Base-by-base conservation (phyloP, 1,140 invertebrate species). In the Stratiolaelaps scimitus region DNA sequence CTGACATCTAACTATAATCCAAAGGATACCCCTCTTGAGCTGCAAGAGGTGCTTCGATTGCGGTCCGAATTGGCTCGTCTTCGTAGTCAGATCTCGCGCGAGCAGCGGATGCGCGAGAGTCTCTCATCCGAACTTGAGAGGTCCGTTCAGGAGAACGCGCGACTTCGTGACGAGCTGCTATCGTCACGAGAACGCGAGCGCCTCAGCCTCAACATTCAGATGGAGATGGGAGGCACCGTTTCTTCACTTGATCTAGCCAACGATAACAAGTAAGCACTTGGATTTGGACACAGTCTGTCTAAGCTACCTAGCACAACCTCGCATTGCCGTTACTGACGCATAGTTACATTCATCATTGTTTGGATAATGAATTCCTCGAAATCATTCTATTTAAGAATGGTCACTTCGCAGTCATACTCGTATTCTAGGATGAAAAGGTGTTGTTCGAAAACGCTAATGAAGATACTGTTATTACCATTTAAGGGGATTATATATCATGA, bases 41-140 rank as follows among this genome's bases (percentile, higher is more conserved):
- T 60, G 53, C 53, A 60, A 60, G 53, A 60, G 53, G 53, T 60
- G 26, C 53, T 60, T 60, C 53, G 53, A 60, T 60, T 60, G 53
- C 53, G 53, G 53, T 60, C 53, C 26, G 53, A 60, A 29, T 29
- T 60, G 53, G 53, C 23, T 19, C 53, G 53, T 60, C 53, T 60
- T 60, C 53, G 53, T 34, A 60, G 53, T 60, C 53, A 60, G 53
- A 60, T 60, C 34, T 60, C 53, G 26, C 53, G 53, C 23, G 53
- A 60, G 23, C 53, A 60, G 34, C 26, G 53, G 20, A 60, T 60
- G 53, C 53, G 53, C 26, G 53, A 60, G 53, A 60, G 15, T 34
- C 53, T 60, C 53, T 60, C 53, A 23, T 60, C 53, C 15, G 53
- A 60, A 23, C 53, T 60, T 19, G 53, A 60, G 20, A 60, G 53